These are phyloP conservation scores for Epirrhoe alternata DNA, from an alignment of 2,888 invertebrate genomes.

Conservation along the genomic window DNA sequence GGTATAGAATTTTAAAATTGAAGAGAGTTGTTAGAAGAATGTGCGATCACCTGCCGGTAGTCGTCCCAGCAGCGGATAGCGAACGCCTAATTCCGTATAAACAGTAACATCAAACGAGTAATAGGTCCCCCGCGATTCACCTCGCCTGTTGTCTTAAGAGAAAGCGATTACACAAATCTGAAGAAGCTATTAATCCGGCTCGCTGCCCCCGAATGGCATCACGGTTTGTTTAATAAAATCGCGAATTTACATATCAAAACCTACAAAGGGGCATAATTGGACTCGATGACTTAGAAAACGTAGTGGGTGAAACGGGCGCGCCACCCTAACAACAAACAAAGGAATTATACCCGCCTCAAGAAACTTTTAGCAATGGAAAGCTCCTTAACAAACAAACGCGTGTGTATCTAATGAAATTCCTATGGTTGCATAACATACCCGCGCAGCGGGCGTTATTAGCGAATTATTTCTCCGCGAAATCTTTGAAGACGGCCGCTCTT, in stretches of 20 bases:
- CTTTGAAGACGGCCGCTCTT: slow-evolving; percentile 84
- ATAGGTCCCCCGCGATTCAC: slow-evolving; percentile 73
- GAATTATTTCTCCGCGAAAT: slow-evolving; percentile 82
- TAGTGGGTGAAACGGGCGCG: slow-evolving; percentile 76
- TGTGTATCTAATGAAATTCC: slow-evolving; percentile 86
- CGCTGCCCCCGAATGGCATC: slow-evolving; percentile 84
- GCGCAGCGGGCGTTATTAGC: slow-evolving; percentile 81
- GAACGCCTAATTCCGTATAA: slow-evolving; percentile 40
- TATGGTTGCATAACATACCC: slow-evolving; percentile 85
- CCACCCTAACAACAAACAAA: slow-evolving; percentile 83
- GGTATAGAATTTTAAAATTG: slow-evolving; percentile 10
- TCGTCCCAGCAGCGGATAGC: slow-evolving; percentile 44
- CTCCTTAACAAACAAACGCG: slow-evolving; percentile 85
- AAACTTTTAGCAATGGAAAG: slow-evolving; percentile 86
- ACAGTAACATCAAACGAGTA: slow-evolving; percentile 59
- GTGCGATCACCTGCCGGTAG: slow-evolving; percentile 27
- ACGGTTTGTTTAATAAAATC: slow-evolving; percentile 86
- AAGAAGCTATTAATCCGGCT: slow-evolving; percentile 85
- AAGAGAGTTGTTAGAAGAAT: slow-evolving; percentile 34
- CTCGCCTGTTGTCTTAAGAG: slow-evolving; percentile 81
- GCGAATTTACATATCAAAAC: slow-evolving; percentile 86
- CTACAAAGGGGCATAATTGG: slow-evolving; percentile 86
- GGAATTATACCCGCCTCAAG: slow-evolving; percentile 86
- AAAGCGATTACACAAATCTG: slow-evolving; percentile 85
- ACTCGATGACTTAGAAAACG: slow-evolving; percentile 86